Base-by-base conservation (phyloP, 1,140 invertebrate species). In the Drosophila dunni region DNA sequence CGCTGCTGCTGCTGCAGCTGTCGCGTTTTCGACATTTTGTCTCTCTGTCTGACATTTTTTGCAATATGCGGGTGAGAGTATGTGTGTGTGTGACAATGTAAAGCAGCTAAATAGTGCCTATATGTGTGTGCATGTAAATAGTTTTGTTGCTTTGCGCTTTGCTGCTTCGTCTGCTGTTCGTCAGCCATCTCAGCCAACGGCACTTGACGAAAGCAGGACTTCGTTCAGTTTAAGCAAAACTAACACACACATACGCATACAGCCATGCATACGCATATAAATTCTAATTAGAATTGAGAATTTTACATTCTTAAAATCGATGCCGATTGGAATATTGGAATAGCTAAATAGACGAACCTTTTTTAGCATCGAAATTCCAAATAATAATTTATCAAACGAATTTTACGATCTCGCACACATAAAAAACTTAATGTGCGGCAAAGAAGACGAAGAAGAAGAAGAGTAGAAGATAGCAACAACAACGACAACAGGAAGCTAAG, bases 381-480 rank as follows among this genome's bases (percentile, higher is more conserved):
- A 86, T 78, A 79, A 91, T 78, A 91, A 91, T 91, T 91, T 91
- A 91, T 91, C 89, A 91, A 89, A 76, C 68, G 51, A 70, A 85
- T 88, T 91, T 91, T 82, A 91, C 81, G 89, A 88, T 75, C 24
- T 29, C 71, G 69, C 71, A 60, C 62, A 57, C 78, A 91, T 89
- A 83, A 91, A 91, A 90, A 91, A 86, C 66, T 79, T 90, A 81
- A 84, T 89, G 81, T 58, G 57, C 69, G 62, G 60, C 67, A 64
- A 67, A 70, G 78, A 33, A 54, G 48, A 42, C 36, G 46, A 67
- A 34, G 60, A 67, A 70, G 78, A 33, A 54, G 48, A 42, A 40
- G 46, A 67, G 40, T 11, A 34, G 15, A 36, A 13, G 17, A 42
- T 15, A 57, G 53, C 45, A 53, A 54, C 51, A 54, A 63, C 10